Evolutionary conservation across 2,888 invertebrate species (phyloP).

Genomic region (Drosophila prolongata): DNA sequence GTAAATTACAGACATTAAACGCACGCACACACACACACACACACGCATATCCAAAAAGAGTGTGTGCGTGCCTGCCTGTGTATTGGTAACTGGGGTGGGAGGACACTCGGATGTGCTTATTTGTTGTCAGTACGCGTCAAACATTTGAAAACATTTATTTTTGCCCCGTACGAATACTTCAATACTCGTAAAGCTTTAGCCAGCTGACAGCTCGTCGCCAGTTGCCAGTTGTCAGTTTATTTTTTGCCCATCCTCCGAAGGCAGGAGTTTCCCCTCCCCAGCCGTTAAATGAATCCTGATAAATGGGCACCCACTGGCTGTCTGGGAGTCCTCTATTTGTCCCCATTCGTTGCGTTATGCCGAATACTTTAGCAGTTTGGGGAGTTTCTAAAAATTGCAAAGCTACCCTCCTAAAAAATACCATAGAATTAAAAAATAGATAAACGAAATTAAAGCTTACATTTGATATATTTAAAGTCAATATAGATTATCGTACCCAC

Average conservation of each 20-base stretch:
- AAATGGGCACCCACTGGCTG: constrained; percentile 19
- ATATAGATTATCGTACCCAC: no score
- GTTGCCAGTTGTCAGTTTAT: constrained; percentile 48
- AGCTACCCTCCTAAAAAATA: no score
- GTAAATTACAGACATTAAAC: constrained; percentile 84
- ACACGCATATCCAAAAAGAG: constrained; percentile 40
- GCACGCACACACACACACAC: constrained; percentile 71
- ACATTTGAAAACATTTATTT: constrained; percentile 81
- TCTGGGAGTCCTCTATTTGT: constrained; percentile 28
- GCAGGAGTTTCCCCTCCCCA: constrained; percentile 9
- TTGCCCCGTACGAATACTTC: constrained; percentile 61
- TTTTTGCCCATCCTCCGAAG: constrained; percentile 36
- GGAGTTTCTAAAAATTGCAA: not conserved
- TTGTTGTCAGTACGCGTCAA: constrained; percentile 79
- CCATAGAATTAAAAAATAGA: not conserved
- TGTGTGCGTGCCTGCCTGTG: constrained; percentile 33
- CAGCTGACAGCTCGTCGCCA: constrained; percentile 61
- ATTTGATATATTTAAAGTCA: no score
- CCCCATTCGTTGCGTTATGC: constrained; percentile 10
- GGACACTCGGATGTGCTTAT: constrained; percentile 60
- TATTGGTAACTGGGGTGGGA: constrained; percentile 22
- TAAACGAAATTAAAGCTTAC: no score
- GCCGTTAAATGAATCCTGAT: constrained; percentile 10
- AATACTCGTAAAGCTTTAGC: constrained; percentile 44
- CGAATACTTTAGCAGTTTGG: not conserved